Conservation (phyloP, 1,140 invertebrate species). For the Drosophila bocqueti region DNA sequence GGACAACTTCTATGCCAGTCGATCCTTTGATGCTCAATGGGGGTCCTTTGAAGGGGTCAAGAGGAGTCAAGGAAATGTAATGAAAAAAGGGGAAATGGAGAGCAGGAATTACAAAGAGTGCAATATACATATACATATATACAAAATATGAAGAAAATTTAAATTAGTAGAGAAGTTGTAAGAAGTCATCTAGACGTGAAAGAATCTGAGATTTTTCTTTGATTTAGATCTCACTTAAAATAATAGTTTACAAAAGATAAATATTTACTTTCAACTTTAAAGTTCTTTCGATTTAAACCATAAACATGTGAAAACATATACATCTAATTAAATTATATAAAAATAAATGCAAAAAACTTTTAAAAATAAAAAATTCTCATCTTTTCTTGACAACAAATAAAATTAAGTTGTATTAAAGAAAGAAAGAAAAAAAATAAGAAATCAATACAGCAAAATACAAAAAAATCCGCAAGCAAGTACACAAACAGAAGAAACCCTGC, state of each 20-base stretch:
- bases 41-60: neutral
- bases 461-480: neutral
- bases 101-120: neutral
- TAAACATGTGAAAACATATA: too few species aligned
- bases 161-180: too few species aligned
- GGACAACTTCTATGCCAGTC: slow-evolving; percentile 2
- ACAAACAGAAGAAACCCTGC: neutral
- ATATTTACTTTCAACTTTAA: too few species aligned
- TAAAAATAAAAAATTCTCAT: neutral
- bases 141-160: neutral
- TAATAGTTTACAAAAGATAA: too few species aligned
- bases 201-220: too few species aligned
- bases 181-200: too few species aligned
- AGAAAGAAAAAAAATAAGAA: neutral
- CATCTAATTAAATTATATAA: too few species aligned
- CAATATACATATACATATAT: neutral
- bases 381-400: slow-evolving; percentile 2
- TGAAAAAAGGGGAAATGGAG: neutral
- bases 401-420: neutral
- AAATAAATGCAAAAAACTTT: too few species aligned
- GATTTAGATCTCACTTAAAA: too few species aligned
- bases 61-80: neutral
- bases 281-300: too few species aligned
- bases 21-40: slow-evolving; percentile 3
- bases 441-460: slow-evolving; percentile 1